phyloP scores from a whole-genome alignment of 2,113 vertebrate species.

The Cricetomys ansorgei region DNA sequence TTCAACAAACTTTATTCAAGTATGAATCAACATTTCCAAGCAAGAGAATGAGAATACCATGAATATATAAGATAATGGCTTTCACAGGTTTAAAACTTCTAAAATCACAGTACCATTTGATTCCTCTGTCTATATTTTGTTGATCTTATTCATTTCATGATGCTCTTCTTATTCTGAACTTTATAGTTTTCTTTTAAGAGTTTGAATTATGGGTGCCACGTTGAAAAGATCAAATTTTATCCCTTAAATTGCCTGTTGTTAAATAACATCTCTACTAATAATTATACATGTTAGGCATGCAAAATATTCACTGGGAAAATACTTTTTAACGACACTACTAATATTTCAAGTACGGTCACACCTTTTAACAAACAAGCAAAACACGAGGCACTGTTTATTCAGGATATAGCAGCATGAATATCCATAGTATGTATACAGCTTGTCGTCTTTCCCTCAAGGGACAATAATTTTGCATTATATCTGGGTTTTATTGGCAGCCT shows the following conservation, averaged over 20 bases:
- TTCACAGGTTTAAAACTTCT: not conserved
- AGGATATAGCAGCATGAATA: constrained; percentile 31
- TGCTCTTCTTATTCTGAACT: not conserved
- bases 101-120: not conserved
- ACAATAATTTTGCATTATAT: constrained; percentile 11
- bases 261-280: not conserved
- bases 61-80: not conserved
- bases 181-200: not conserved
- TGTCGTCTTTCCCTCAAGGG: not conserved
- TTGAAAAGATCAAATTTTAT: not conserved
- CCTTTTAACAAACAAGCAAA: not conserved
- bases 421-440: not conserved
- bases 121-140: not conserved
- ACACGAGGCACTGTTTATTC: not conserved
- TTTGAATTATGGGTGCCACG: not conserved
- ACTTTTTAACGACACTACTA: not conserved
- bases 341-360: not conserved
- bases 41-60: not conserved
- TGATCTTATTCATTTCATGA: not conserved
- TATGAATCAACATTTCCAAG: not conserved
- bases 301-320: not conserved
- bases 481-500: not conserved
- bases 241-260: not conserved
- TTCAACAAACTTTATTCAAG: not conserved
- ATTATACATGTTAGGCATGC: not conserved